Conservation (phyloP, 2,797 vertebrate species). For the Chaetodon trifasciatus region DNA sequence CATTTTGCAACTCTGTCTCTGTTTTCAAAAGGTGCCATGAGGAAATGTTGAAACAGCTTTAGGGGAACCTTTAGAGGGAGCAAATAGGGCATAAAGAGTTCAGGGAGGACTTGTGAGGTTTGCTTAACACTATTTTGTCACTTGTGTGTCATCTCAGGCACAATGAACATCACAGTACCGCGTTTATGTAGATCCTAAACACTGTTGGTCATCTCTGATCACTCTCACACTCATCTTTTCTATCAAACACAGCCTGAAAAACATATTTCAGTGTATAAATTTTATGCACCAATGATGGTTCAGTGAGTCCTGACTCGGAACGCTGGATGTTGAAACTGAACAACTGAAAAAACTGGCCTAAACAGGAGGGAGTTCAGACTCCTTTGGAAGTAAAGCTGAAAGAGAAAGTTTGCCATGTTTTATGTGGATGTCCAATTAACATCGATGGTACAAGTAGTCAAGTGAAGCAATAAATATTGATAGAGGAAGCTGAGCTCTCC, state of each 20-base stretch:
- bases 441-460: no score
- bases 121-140: neutral
- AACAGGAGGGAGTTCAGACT: constrained; percentile 52
- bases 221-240: constrained; percentile 3
- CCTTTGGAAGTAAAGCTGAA: constrained; percentile 1
- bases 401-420: no score
- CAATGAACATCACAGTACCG: constrained; percentile 57
- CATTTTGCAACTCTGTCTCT: constrained; percentile 4
- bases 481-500: no score
- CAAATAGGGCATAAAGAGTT: neutral
- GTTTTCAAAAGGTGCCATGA: neutral
- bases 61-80: neutral
- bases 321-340: constrained; percentile 25
- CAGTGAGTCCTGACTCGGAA: constrained; percentile 3
- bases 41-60: constrained; percentile 4
- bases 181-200: constrained; percentile 22
- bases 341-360: constrained; percentile 52
- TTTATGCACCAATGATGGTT: constrained; percentile 33
- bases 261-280: constrained; percentile 35
- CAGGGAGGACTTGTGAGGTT: neutral
- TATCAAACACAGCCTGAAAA: constrained; percentile 9
- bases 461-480: no score
- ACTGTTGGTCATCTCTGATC: constrained; percentile 9
- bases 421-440: no score
- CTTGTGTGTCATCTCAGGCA: constrained; percentile 53